Evolutionary conservation across 2,113 vertebrate genomes (phyloP), one percentile per base, ranked within the genome.

Genomic region (Ammospiza caudacuta): DNA sequence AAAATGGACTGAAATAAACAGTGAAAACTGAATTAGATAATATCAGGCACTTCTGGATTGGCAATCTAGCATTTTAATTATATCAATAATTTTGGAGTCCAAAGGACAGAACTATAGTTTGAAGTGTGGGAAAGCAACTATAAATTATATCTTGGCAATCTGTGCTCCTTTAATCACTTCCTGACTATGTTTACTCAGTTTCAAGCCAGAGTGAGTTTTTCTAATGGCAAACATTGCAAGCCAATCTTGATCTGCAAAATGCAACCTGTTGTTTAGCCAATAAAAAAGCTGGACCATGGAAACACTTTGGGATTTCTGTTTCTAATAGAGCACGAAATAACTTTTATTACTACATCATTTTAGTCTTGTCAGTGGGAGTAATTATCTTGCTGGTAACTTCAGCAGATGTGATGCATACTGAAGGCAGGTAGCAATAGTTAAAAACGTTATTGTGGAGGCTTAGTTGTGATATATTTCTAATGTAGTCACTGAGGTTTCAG

Each of bases 91-190:
- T 88, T 80, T 94, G 68, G 64, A 92, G 25, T 72, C 82, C 35
- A 49, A 52, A 81, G 85, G 73, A 73, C 29, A 86, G 58, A 96
- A 66, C 55, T 75, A 9, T 69, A 80, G 29, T 80, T 92, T 87
- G 15, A 96, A 94, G 85, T 94, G 76, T 93, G 93, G 82, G 91
- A 95, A 97, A 94, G 49, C 68, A 91, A 89, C 93, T 87, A 72
- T 95, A 97, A 96, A 95, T 96, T 95, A 77, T 80, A 61, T 90
- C 44, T 91, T 90, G 94, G 85, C 79, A 0, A 76, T 78, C 63
- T 35, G 11, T 86, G 61, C 28, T 89, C 33, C 44, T 90, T 93
- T 92, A 93, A 78, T 93, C 94, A 92, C 87, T 95, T 97, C 87
- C 95, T 95, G 77, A 96, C 69, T 62, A 17, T 88, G 75, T 94